Percentiles rank a stretch among this genome's conserved stretches.
Evolutionary conservation across 2,797 vertebrate species (phyloP).

Genomic region (Labeo calbasu): DNA sequence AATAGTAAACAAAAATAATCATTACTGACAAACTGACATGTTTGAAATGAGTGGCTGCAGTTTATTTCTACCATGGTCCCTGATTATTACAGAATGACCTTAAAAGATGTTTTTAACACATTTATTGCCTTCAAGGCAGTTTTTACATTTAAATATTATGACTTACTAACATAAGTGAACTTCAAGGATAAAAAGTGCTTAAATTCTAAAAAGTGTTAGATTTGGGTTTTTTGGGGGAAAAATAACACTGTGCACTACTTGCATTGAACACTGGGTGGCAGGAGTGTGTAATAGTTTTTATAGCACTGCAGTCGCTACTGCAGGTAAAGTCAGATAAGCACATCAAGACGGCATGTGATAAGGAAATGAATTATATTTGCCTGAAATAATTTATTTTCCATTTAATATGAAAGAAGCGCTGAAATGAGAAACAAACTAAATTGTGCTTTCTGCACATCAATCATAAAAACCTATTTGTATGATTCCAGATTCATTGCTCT

Average conservation of each 20-base stretch:
- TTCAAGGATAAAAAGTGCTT: background rate
- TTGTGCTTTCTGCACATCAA: background rate
- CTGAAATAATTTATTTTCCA: conserved; percentile 12
- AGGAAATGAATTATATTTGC: background rate
- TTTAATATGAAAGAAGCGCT: conserved; percentile 1
- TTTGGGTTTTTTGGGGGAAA: background rate
- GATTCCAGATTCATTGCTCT: background rate
- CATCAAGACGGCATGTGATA: background rate
- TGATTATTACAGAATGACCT: background rate
- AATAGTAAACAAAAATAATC: background rate
- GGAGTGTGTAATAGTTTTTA: conserved; percentile 49
- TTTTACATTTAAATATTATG: background rate
- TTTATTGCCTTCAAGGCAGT: background rate
- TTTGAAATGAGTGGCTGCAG: background rate
- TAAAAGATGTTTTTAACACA: background rate
- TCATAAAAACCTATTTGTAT: conserved; percentile 24
- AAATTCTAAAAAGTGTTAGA: background rate
- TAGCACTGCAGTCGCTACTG: background rate
- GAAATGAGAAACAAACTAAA: conserved; percentile 3
- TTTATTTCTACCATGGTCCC: background rate
- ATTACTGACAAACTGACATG: background rate
- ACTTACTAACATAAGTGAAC: background rate
- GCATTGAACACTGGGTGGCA: conserved; percentile 74
- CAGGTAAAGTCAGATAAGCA: background rate
- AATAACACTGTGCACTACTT: background rate